Evolutionary conservation across 2,797 vertebrate species (phyloP).

Genomic region (Tokudaia tokunoshimensis): DNA sequence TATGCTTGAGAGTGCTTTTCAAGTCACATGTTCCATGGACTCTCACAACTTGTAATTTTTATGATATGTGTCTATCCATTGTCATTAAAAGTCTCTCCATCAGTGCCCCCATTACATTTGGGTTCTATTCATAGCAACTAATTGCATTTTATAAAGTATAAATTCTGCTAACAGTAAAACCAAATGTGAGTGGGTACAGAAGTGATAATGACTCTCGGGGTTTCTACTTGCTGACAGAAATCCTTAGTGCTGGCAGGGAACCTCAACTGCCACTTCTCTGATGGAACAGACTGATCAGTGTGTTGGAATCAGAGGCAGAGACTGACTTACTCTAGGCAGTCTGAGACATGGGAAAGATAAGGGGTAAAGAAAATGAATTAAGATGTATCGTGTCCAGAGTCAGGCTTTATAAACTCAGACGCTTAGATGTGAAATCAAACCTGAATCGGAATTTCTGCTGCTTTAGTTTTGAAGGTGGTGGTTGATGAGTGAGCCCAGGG

Average conservation of each 20-base stretch:
- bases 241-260: not conserved
- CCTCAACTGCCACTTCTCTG: slow-evolving; percentile 7
- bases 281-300: not conserved
- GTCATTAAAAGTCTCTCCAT: not conserved
- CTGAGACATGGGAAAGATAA: not conserved
- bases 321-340: not conserved
- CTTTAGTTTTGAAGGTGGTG: not conserved
- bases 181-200: not conserved
- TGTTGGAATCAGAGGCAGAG: not conserved
- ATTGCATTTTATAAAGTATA: not conserved
- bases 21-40: not conserved
- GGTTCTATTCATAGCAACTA: slow-evolving; percentile 2
- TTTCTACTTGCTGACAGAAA: slow-evolving; percentile 9
- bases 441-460: not conserved
- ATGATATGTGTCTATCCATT: not conserved
- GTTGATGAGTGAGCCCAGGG: not conserved
- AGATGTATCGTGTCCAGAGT: not conserved
- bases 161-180: slow-evolving; percentile 23
- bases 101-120: not conserved
- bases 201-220: not conserved
- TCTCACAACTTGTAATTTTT: slow-evolving; percentile 33
- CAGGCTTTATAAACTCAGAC: not conserved
- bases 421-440: not conserved
- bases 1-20: not conserved
- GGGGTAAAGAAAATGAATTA: not conserved